These are phyloP conservation scores for Silurus meridionalis DNA, from an alignment of 2,113 vertebrate genomes.

Conservation along the genomic window DNA sequence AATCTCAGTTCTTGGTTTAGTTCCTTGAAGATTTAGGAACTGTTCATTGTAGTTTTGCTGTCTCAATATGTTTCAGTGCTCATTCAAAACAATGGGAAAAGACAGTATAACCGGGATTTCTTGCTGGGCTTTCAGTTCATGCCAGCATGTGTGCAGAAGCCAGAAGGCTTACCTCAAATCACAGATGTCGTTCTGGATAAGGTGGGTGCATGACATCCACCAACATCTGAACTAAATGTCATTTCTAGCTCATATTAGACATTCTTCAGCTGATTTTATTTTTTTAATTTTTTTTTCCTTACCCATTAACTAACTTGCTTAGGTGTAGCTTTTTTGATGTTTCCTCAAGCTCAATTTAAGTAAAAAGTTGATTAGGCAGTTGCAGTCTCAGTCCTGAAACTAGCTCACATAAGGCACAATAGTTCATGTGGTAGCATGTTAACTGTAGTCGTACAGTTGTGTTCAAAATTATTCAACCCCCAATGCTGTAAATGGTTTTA, in stretches of 20 bases:
- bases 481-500: no score
- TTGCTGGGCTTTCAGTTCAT: slow-evolving; percentile 92
- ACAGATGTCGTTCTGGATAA: slow-evolving; percentile 97
- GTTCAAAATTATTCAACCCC: no score
- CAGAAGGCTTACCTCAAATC: slow-evolving; percentile 92
- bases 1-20: neutral
- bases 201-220: slow-evolving; percentile 63
- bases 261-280: neutral
- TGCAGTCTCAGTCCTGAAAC: neutral
- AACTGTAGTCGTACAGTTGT: neutral
- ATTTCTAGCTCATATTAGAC: neutral
- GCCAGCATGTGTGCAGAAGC: slow-evolving; percentile 90
- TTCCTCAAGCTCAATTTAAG: neutral
- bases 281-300: neutral
- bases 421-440: neutral
- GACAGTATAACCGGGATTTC: slow-evolving; percentile 89
- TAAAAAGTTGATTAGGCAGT: neutral
- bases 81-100: slow-evolving; percentile 81
- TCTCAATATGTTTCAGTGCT: slow-evolving; percentile 60
- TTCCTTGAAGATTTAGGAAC: neutral
- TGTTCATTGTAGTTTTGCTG: neutral
- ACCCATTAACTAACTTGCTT: neutral
- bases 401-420: neutral
- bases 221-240: neutral
- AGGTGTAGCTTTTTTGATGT: neutral